Base-by-base conservation (phyloP, 53 echinoderm and acorn worm species). In the Holothuria scabra region DNA sequence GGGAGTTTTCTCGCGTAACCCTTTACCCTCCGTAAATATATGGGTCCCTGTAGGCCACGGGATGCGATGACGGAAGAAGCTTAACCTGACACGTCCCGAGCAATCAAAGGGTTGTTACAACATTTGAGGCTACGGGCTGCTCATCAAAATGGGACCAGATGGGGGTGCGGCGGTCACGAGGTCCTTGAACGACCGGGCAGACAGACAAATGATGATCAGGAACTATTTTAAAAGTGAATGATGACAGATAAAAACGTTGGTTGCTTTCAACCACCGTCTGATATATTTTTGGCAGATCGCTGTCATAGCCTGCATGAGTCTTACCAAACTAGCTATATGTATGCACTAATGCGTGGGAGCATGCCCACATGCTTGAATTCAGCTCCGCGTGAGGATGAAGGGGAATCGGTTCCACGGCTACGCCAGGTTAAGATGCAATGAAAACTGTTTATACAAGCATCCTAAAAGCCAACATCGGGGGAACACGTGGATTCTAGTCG, bases 141-240 rank as follows among this genome's bases (percentile, higher is more conserved):
- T 46, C 71, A 44, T 71, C 71, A 71, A 71, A 71, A 71, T 71
- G 71, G 71, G 71, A 71, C 71, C 71, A 71, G 44, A 71, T 71
- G 71, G 46, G 71, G 71, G 41, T 48, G 23, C 71, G 71, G 46
- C 71, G 71, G 71, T 71, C 71, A 71, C 46, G 71, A 37, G 71
- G 71, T 71, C 71, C 71, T 71, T 71, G 71, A 71, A 71, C 71
- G 71, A 71, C 71, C 71, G 71, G 71, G 71, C 71, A 71, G 71
- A 71, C 49, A 33, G 28, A 71, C 34, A 71, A 48, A 23, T 26
- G 23, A 28, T 52, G 24, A 46, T 44, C 71, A 22, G 71, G 71
- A 71, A 71, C 71, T 71, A 71, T 71, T 71, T 71, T 71, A 71
- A 71, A 46, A 71, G 71, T 71, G 21, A 71, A 71, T 48, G 71